Conservation (phyloP, 1,140 invertebrate genomes). For the Alviniconcha marisindica region DNA sequence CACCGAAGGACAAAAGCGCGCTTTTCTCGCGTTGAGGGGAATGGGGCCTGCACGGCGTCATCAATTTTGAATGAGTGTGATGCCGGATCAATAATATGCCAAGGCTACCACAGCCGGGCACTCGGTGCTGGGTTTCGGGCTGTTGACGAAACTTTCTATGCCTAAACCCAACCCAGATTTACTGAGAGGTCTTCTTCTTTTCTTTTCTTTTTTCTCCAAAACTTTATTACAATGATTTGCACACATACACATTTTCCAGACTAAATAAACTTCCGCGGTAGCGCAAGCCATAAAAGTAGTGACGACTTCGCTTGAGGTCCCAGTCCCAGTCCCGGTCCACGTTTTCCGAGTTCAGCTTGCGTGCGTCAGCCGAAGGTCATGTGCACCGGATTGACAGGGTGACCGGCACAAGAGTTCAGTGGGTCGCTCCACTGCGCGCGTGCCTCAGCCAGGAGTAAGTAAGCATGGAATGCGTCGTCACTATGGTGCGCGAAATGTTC, state of each 20-base stretch:
- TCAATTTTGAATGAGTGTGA: constrained; percentile 16
- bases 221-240: too few relatives aligned
- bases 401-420: constrained; percentile 35
- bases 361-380: constrained; percentile 28
- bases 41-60: not conserved
- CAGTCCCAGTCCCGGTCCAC: constrained; percentile 12
- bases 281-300: too few relatives aligned
- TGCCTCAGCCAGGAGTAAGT: constrained; percentile 24
- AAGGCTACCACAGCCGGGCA: not conserved
- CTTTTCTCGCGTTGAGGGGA: not conserved
- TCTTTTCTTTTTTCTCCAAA: too few relatives aligned
- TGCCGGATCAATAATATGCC: not conserved
- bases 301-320: not conserved
- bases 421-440: constrained; percentile 14
- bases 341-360: not conserved
- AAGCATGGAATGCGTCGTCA: not conserved
- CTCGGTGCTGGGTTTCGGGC: too few relatives aligned
- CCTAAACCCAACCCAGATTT: too few relatives aligned
- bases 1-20: not conserved
- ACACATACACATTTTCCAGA: too few relatives aligned
- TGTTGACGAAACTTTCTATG: too few relatives aligned
- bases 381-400: constrained; percentile 20
- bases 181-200: too few relatives aligned
- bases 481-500: too few relatives aligned
- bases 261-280: too few relatives aligned